phyloP scores from a whole-genome alignment of 2,113 vertebrate genomes.

The Poeciliopsis retropinna region DNA sequence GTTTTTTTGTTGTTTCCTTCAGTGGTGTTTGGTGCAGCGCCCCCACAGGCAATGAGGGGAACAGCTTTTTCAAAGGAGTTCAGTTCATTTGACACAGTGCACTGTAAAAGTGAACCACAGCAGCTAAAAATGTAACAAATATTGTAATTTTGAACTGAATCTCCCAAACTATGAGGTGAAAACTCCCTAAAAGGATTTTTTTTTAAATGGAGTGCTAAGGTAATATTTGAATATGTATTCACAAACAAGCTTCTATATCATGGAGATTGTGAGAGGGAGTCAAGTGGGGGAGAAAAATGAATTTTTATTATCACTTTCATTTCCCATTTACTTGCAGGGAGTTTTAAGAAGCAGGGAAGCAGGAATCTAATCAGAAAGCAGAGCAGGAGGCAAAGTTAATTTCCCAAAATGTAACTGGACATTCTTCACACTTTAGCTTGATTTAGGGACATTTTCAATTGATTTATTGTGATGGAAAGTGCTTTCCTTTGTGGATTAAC shows the following conservation, averaged over 20 bases:
- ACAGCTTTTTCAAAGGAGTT: no score
- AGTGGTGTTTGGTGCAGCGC: no score
- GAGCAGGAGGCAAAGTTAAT: background rate
- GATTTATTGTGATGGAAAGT: background rate
- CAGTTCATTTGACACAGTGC: no score
- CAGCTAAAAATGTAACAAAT: no score
- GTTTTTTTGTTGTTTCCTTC: no score
- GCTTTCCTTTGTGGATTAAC: background rate
- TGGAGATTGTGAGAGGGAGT: background rate
- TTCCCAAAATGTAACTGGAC: background rate
- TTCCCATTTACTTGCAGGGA: background rate
- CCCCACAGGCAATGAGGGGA: no score
- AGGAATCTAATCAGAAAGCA: background rate
- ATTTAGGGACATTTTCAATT: background rate
- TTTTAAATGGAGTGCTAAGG: slow-evolving; percentile 25
- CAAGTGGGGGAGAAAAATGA: no score
- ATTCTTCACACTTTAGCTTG: background rate
- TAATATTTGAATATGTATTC: slow-evolving; percentile 24
- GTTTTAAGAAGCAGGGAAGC: background rate
- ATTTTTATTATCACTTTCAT: background rate
- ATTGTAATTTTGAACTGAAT: no score
- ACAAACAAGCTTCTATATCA: background rate
- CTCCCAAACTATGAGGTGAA: no score
- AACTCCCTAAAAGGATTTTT: background rate
- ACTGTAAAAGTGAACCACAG: no score